These are phyloP conservation scores for Pantherophis vulpinus DNA, from an alignment of 2,797 vertebrate species.

Conservation along the genomic window DNA sequence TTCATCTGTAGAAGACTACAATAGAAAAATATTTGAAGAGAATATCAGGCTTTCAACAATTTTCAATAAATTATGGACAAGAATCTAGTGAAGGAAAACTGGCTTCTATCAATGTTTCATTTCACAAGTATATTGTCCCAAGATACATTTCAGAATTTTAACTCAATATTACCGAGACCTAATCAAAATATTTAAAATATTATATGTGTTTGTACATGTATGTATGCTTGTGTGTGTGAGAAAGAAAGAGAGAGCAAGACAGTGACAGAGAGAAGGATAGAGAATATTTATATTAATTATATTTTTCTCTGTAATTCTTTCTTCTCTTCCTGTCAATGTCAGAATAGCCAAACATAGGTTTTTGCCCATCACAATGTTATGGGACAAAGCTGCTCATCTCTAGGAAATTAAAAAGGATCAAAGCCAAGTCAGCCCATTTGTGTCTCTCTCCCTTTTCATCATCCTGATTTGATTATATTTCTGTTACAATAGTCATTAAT, in stretches of 20 bases:
- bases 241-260: too few relatives aligned
- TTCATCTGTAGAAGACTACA: background rate
- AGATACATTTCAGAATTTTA: background rate
- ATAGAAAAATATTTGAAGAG: background rate
- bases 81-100: background rate
- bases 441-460: constrained; percentile 61
- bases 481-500: constrained; percentile 72
- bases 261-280: background rate
- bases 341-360: constrained; percentile 23
- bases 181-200: background rate
- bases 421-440: constrained; percentile 53
- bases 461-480: constrained; percentile 66
- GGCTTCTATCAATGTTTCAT: background rate
- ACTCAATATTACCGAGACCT: background rate
- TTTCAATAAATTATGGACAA: background rate
- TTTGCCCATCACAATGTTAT: constrained; percentile 55
- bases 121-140: background rate
- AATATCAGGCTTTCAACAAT: background rate
- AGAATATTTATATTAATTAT: background rate
- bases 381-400: constrained; percentile 57
- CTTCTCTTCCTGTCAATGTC: constrained; percentile 1
- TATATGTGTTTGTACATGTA: background rate
- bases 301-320: accelerated
- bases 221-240: background rate
- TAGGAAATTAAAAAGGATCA: constrained; percentile 55